A percentile compares a stretch with the other conserved stretches of the same genome.
These are phyloP conservation scores for Tympanoctomys barrerae DNA, from an alignment of 2,797 vertebrate species.

Conservation along the genomic window DNA sequence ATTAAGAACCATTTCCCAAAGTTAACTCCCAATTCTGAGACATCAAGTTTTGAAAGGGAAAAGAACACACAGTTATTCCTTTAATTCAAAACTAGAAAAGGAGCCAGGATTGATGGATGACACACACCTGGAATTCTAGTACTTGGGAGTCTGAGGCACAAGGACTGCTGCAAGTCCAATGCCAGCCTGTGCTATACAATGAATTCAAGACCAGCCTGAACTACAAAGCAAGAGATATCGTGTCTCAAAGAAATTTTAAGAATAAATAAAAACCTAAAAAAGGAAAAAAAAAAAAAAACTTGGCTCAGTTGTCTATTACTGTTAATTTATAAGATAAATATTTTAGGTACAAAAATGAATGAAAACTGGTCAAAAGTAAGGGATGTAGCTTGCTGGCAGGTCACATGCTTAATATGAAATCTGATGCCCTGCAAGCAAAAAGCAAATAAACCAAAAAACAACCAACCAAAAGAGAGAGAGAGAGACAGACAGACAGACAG, in stretches of 20 bases:
- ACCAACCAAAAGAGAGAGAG: too few relatives aligned
- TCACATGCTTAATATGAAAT: not conserved
- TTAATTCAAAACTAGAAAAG: slow-evolving; percentile 50
- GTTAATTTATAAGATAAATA: slow-evolving; percentile 55
- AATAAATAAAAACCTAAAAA: not conserved
- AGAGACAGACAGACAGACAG: too few relatives aligned
- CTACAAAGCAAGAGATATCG: not conserved
- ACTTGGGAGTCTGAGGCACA: not conserved
- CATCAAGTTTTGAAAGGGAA: slow-evolving; percentile 55
- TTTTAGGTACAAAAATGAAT: slow-evolving; percentile 3
- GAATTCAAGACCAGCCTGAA: not conserved
- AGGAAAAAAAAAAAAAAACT: not conserved
- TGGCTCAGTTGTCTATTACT: slow-evolving; percentile 26
- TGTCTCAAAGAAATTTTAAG: not conserved
- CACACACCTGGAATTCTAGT: not conserved
- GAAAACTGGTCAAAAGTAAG: not conserved
- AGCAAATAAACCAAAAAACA: not conserved
- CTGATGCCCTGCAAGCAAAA: not conserved
- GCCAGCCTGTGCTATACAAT: not conserved
- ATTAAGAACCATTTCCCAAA: slow-evolving; percentile 15
- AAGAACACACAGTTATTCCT: slow-evolving; percentile 38
- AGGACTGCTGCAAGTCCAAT: not conserved
- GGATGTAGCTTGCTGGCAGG: not conserved
- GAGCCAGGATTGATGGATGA: not conserved
- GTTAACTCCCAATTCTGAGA: slow-evolving; percentile 60